phyloP scores from a whole-genome alignment of 2,888 invertebrate species.

The Piscicola geometra region DNA sequence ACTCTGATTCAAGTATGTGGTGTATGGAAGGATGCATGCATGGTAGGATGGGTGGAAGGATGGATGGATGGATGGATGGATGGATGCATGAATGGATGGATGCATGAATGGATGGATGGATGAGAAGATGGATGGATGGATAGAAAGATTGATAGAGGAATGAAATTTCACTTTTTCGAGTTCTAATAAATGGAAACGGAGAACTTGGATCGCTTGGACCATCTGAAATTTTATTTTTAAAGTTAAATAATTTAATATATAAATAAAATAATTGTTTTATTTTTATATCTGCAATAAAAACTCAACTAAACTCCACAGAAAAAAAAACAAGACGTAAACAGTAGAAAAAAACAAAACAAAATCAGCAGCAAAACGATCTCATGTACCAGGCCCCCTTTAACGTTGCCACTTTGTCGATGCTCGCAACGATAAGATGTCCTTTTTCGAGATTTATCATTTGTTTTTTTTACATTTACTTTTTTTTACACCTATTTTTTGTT shows the following conservation, averaged over 20 bases:
- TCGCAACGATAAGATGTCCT: too few relatives aligned
- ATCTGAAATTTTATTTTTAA: too few relatives aligned
- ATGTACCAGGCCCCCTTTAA: too few relatives aligned
- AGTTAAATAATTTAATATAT: not conserved
- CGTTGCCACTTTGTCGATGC: too few relatives aligned
- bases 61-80: not conserved
- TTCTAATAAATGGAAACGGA: conserved; percentile 99
- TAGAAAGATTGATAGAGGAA: not conserved
- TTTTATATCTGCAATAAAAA: too few relatives aligned
- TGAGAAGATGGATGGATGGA: not conserved
- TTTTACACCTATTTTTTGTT: too few relatives aligned
- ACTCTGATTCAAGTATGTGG: not conserved
- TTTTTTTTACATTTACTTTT: too few relatives aligned
- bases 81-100: conserved; percentile 14
- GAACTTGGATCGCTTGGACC: conserved; percentile 99
- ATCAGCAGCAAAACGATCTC: too few relatives aligned
- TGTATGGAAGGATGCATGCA: not conserved
- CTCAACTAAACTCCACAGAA: too few relatives aligned
- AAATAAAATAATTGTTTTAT: not conserved
- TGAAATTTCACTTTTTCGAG: conserved; percentile 86
- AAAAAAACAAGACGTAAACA: too few relatives aligned
- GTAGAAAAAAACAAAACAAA: too few relatives aligned
- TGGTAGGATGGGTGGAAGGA: not conserved
- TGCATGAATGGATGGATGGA: not conserved
- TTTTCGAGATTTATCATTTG: too few relatives aligned